Percentiles rank a stretch among this genome's conserved stretches.
Conservation (phyloP, 2,888 invertebrate genomes). For the Conus canariensis region DNA sequence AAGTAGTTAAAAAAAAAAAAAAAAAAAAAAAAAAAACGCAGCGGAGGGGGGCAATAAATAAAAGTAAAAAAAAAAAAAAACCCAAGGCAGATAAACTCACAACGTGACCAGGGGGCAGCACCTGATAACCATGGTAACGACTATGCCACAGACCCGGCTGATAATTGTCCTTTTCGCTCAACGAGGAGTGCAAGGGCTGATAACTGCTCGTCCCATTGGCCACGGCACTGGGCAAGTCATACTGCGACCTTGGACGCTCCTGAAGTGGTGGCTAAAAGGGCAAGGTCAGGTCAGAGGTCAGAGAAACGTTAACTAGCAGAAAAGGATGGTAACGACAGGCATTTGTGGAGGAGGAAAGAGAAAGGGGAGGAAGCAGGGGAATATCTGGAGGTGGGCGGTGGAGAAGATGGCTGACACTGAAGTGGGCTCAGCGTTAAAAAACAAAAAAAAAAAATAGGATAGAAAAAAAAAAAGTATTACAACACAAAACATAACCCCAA, state of each 20-base stretch:
- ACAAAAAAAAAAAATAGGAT: too few relatives aligned
- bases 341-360: background rate
- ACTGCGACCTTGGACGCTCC: constrained; percentile 49
- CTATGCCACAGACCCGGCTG: background rate
- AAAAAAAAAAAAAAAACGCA: background rate
- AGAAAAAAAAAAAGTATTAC: too few relatives aligned
- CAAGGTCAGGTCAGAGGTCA: constrained; percentile 14
- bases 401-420: too few relatives aligned
- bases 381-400: background rate
- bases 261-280: constrained; percentile 24
- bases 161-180: background rate
- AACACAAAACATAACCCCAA: too few relatives aligned
- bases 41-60: background rate
- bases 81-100: background rate
- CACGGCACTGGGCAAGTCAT: constrained; percentile 44
- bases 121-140: background rate
- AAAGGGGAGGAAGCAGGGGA: background rate
- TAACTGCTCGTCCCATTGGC: constrained; percentile 20
- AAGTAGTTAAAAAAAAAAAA: background rate
- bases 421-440: too few relatives aligned
- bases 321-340: background rate
- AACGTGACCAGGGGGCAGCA: background rate
- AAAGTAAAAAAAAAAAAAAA: background rate
- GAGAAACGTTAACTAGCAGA: background rate
- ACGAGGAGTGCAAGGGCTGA: background rate